phyloP scores from a whole-genome alignment of 2,797 vertebrate species.

The Leptoclinus maculatus region DNA sequence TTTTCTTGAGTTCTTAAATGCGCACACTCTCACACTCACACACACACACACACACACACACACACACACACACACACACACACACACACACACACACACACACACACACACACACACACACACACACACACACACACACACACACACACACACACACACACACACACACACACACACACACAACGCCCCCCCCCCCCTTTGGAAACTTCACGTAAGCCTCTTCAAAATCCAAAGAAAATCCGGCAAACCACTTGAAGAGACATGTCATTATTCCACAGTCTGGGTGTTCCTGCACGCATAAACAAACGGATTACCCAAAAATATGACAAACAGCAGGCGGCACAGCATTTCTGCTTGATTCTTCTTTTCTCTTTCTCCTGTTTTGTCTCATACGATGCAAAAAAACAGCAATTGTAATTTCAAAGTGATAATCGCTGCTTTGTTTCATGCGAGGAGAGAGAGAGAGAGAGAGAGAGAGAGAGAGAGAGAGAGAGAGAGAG shows the following conservation, averaged over 20 bases:
- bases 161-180: no score
- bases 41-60: not conserved
- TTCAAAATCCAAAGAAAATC: constrained; percentile 61
- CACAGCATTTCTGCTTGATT: constrained; percentile 23
- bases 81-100: not conserved
- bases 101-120: not conserved
- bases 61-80: not conserved
- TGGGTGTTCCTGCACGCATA: constrained; percentile 65
- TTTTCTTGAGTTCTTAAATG: constrained; percentile 5
- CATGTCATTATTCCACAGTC: constrained; percentile 65
- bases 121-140: no score
- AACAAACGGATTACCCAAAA: constrained; percentile 71
- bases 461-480: not conserved
- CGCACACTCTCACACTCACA: not conserved
- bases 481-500: not conserved
- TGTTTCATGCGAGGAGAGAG: constrained; percentile 38
- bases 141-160: no score
- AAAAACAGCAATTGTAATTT: constrained; percentile 44
- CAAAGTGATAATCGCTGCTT: constrained; percentile 54
- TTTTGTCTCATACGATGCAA: constrained; percentile 10
- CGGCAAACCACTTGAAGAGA: constrained; percentile 63
- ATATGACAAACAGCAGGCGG: constrained; percentile 58
- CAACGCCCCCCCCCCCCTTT: constrained; percentile 7
- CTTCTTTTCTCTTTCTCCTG: not conserved
- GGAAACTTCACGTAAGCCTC: constrained; percentile 56